These are phyloP conservation scores for Cettia cetti DNA, from an alignment of 2,113 vertebrate genomes.

Conservation along the genomic window DNA sequence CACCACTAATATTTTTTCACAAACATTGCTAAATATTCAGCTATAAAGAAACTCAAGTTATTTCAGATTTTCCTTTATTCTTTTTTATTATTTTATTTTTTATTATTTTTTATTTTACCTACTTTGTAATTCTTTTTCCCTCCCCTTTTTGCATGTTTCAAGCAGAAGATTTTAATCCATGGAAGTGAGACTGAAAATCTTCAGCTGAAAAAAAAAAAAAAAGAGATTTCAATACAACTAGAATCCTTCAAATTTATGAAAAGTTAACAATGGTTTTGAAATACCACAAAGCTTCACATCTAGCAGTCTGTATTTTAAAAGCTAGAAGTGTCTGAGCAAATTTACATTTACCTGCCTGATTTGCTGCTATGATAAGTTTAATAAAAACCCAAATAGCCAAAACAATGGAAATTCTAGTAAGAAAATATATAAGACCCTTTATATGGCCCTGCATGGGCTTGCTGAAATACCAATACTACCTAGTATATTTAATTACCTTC, in stretches of 20 bases:
- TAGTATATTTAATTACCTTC: background rate
- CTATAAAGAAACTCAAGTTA: background rate
- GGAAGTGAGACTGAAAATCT: background rate
- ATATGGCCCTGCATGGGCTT: background rate
- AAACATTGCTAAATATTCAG: background rate
- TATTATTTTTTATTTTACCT: background rate
- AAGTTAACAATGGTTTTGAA: background rate
- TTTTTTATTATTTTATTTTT: background rate
- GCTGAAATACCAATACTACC: background rate
- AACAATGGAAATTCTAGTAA: background rate
- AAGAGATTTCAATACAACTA: background rate
- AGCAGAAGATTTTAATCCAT: background rate
- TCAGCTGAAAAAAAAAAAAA: background rate
- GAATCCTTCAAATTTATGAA: background rate
- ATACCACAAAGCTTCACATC: too few species aligned
- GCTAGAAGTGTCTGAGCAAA: background rate
- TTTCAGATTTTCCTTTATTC: background rate
- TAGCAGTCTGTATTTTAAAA: background rate
- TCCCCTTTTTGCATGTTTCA: background rate
- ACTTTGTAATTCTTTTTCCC: background rate
- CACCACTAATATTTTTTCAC: background rate
- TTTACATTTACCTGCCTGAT: background rate
- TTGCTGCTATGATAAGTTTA: background rate
- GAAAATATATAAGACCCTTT: background rate
- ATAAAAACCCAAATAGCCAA: background rate